Evolutionary conservation across 1,140 invertebrate species (phyloP), one percentile per base, ranked within the genome.

Genomic region (Formica exsecta): DNA sequence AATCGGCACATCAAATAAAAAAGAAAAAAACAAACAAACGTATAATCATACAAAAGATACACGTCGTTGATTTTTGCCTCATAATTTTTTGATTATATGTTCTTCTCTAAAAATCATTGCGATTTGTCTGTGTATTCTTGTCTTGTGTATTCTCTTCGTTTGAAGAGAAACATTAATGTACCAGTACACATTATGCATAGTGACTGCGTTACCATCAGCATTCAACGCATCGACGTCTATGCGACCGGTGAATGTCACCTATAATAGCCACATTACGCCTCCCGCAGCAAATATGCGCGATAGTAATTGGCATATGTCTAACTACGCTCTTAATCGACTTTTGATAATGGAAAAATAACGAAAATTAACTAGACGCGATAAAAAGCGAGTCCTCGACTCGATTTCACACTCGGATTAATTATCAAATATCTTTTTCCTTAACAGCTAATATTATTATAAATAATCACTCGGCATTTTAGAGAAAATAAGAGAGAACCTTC

Each of bases 281-380:
- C 68, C n/a, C 44, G 22, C 25, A 38, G 44, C n/a, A 29, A 65
- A 29, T 64, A 44, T 29, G 59, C 41, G 44, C 64, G 22, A 38
- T 9, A 73, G 38, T 83, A 83, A 83, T 83, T 83, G 79, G 59
- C 54, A 83, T 74, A 74, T 83, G 68, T 61, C 54, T 22, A 29
- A 29, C 29, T 36, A 16, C n/a, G 48, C 8, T 74, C 68, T 62
- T 74, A 74, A 83, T 83, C 36, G 54, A 74, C 54, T 74, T 74
- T 61, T 61, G 25, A 83, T 74, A 83, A 29, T 22, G 38, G 38
- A 38, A 59, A 59, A 44, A 74, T 41, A 16, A 51, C 5, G 5
- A 51, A 51, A 51, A 19, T 51, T 51, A 51, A 19, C 16, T 3
- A 51, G 16, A 19, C 16, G 16, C 16, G 16, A 51, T 51, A 51